Evolutionary conservation across 2,113 vertebrate species (phyloP).

Genomic region (Pollimyrus isidori): DNA sequence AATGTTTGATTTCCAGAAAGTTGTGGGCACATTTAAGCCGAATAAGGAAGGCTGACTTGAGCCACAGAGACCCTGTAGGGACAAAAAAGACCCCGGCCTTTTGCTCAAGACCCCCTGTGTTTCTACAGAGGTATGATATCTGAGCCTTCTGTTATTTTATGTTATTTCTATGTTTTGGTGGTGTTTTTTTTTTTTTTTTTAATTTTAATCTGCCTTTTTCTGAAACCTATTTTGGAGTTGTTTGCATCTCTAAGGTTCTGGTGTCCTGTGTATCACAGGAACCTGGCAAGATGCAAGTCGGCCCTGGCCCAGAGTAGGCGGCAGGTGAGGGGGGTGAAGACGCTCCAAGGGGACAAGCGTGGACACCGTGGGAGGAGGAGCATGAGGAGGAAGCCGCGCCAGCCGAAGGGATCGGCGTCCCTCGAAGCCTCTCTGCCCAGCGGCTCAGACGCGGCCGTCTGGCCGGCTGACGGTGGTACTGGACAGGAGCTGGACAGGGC

Average conservation of each 20-base stretch:
- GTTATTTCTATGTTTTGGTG: neutral
- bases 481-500: neutral
- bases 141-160: neutral
- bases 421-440: neutral
- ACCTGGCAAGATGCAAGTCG: neutral
- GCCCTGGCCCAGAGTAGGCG: neutral
- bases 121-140: constrained; percentile 8
- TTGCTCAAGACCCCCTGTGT: constrained; percentile 20
- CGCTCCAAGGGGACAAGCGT: neutral
- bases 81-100: neutral
- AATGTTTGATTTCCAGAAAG: constrained; percentile 5
- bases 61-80: neutral
- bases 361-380: neutral
- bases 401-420: neutral
- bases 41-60: neutral
- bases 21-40: constrained; percentile 13
- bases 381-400: neutral
- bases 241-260: neutral
- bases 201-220: neutral
- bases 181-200: neutral
- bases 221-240: neutral
- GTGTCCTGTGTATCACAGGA: neutral
- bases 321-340: neutral
- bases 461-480: neutral
- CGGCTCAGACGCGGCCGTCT: no score